These are phyloP conservation scores for Sebastes goodei DNA, from an alignment of 2,797 vertebrate species.

Conservation along the genomic window DNA sequence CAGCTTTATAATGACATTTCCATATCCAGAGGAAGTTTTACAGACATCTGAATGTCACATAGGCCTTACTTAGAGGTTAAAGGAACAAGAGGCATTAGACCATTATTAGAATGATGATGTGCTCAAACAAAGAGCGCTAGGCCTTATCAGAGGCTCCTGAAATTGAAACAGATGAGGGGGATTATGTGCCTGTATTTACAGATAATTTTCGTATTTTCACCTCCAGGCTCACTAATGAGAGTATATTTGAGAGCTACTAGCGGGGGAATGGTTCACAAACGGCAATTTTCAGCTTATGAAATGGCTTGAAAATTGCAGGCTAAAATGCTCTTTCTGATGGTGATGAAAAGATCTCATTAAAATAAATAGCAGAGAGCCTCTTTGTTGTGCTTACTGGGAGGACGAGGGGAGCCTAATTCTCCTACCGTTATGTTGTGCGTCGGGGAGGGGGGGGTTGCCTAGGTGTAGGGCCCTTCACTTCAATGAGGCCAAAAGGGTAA, in stretches of 20 bases:
- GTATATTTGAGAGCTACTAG: constrained; percentile 77
- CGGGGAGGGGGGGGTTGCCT: constrained; percentile 48
- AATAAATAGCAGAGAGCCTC: constrained; percentile 87
- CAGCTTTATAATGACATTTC: constrained; percentile 39
- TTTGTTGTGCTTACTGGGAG: constrained; percentile 85
- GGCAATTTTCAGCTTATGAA: constrained; percentile 87
- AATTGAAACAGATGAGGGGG: constrained; percentile 78
- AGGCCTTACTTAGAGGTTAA: constrained; percentile 60
- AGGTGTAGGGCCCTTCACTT: constrained; percentile 83
- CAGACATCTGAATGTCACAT: constrained; percentile 40
- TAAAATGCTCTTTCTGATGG: constrained; percentile 87
- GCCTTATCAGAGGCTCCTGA: constrained; percentile 65
- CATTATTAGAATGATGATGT: constrained; percentile 72
- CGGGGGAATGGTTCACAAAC: constrained; percentile 82
- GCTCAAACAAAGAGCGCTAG: constrained; percentile 66
- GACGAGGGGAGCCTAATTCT: constrained; percentile 82
- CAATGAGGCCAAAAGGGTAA: constrained; percentile 84
- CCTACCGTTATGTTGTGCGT: constrained; percentile 75
- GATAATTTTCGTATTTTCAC: constrained; percentile 79
- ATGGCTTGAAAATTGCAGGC: constrained; percentile 85
- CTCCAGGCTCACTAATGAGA: constrained; percentile 79
- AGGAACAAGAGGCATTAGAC: constrained; percentile 72
- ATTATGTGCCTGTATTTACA: constrained; percentile 76
- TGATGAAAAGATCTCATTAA: constrained; percentile 90
- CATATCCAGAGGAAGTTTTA: constrained; percentile 41